Conservation (phyloP, 1,140 invertebrate genomes). For the Dendrolimus kikuchii region DNA sequence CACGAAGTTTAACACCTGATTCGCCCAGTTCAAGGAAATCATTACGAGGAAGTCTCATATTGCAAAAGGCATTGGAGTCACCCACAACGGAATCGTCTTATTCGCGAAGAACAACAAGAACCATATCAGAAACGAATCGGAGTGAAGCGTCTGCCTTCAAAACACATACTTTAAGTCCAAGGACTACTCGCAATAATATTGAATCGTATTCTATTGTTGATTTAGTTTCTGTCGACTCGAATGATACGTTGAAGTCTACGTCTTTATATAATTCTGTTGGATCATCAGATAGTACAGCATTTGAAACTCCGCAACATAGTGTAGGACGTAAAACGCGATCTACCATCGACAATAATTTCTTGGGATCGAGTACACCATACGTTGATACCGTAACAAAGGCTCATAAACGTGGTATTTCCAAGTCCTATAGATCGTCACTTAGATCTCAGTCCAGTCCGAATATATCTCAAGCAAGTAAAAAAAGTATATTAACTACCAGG, state of each 20-base stretch:
- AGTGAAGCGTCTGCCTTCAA: constrained; percentile 14
- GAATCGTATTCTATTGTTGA: constrained; percentile 56
- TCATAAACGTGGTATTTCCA: background rate
- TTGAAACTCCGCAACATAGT: constrained; percentile 25
- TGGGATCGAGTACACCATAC: constrained; percentile 43
- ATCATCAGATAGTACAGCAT: constrained; percentile 19
- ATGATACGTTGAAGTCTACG: constrained; percentile 14
- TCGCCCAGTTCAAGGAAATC: constrained; percentile 28
- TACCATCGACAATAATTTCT: constrained; percentile 16
- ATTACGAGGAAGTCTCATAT: constrained; percentile 28
- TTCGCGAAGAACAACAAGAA: constrained; percentile 18
- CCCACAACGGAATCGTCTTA: constrained; percentile 12
- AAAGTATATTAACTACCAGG: background rate
- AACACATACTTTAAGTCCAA: constrained; percentile 23
- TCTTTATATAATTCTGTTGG: constrained; percentile 36
- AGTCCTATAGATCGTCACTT: background rate
- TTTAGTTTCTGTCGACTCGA: constrained; percentile 42
- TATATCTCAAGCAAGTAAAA: background rate
- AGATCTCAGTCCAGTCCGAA: constrained; percentile 7
- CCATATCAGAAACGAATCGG: constrained; percentile 22
- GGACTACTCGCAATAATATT: constrained; percentile 15
- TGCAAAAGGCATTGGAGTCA: constrained; percentile 31
- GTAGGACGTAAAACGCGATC: constrained; percentile 22
- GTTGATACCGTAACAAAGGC: constrained; percentile 5
- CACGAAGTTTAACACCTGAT: constrained; percentile 6